These are phyloP conservation scores for Drosophila barbarae DNA, from an alignment of 2,888 invertebrate genomes.

Conservation along the genomic window DNA sequence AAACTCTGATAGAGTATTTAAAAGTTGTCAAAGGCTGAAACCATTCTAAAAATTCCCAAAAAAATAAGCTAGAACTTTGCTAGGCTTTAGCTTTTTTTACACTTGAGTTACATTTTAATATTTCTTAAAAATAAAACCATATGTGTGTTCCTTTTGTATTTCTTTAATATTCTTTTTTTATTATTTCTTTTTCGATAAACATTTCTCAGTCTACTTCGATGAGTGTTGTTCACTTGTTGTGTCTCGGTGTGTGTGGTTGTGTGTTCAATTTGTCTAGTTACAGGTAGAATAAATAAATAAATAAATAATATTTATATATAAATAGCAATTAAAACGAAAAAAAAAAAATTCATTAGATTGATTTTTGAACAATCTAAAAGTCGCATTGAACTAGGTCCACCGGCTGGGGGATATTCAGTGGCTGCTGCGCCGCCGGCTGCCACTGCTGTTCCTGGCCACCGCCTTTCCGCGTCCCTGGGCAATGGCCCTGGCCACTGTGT, in stretches of 20 bases:
- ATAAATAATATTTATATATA: slow-evolving; percentile 64
- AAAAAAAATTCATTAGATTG: slow-evolving; percentile 23
- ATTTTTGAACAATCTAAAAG: slow-evolving; percentile 22
- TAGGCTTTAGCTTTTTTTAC: no score
- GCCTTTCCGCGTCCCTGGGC: slow-evolving; percentile 64
- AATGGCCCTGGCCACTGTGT: slow-evolving; percentile 83
- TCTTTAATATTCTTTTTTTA: slow-evolving; percentile 12
- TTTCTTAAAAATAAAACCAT: no score
- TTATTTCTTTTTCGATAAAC: slow-evolving; percentile 57
- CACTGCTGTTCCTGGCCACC: slow-evolving; percentile 42
- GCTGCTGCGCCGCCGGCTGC: slow-evolving; percentile 63
- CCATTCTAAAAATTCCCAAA: no score
- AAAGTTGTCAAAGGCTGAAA: no score
- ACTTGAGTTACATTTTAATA: no score
- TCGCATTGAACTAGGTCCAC: slow-evolving; percentile 51
- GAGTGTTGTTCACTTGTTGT: slow-evolving; percentile 19
- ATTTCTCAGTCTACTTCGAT: slow-evolving; percentile 73
- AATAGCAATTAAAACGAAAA: slow-evolving; percentile 53
- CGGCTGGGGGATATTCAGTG: slow-evolving; percentile 29
- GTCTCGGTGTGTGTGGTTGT: no score
- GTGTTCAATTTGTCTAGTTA: slow-evolving; percentile 72
- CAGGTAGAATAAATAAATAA: slow-evolving; percentile 68
- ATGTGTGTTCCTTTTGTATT: background rate
- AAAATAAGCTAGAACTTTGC: no score
- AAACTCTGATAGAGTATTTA: no score